A percentile compares a stretch with the other conserved stretches of the same genome.
Conservation (phyloP, 2,113 vertebrate species). For the Microtus montanus region DNA sequence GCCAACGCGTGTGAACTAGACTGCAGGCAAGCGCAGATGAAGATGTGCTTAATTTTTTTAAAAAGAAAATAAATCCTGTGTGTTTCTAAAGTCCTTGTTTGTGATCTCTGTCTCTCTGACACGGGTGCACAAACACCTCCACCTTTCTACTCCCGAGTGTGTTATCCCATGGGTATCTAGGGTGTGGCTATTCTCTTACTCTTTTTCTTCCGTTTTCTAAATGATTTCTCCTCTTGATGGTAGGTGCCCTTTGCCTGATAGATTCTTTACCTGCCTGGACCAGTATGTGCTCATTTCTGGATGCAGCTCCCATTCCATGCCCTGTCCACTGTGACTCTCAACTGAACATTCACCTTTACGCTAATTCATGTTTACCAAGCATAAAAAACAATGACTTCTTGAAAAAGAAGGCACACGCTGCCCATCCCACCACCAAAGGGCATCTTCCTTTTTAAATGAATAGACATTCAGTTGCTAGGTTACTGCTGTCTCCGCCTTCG, state of each 20-base stretch:
- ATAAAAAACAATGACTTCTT: neutral
- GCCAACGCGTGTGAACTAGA: neutral
- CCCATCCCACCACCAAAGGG: neutral
- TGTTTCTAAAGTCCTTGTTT: neutral
- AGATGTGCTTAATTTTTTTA: slow-evolving; percentile 14
- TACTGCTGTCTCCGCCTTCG: neutral
- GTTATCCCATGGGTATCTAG: neutral
- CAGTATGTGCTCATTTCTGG: neutral
- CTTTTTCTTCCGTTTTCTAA: neutral
- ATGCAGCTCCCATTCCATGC: neutral
- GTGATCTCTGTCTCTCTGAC: neutral
- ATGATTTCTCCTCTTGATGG: slow-evolving; percentile 21
- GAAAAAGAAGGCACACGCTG: neutral
- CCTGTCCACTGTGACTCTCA: neutral
- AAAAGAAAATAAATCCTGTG: slow-evolving; percentile 15
- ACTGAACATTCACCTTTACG: neutral
- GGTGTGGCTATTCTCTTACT: neutral
- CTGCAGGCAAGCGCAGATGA: neutral
- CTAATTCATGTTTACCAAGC: neutral
- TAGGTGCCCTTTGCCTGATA: neutral
- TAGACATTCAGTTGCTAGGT: neutral
- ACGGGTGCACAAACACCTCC: neutral
- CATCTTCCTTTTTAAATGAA: neutral
- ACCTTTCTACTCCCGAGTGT: neutral
- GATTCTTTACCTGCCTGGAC: neutral